Conservation (phyloP, 2,888 invertebrate genomes). For the Plagodis pulveraria region DNA sequence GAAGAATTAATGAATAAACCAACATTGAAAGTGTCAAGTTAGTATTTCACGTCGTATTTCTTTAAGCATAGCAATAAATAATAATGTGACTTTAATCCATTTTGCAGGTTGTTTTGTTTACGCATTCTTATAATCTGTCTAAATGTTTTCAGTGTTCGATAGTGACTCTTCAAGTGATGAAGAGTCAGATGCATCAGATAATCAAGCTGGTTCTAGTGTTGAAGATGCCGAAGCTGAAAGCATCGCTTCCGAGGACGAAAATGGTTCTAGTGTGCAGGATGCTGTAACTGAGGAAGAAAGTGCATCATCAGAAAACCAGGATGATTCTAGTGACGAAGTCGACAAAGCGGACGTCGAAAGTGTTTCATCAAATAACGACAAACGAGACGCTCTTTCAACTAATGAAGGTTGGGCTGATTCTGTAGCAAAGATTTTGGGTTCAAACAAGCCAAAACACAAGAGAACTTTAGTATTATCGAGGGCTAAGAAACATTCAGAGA, state of each 20-base stretch:
- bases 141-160: conserved; percentile 45
- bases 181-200: conserved; percentile 56
- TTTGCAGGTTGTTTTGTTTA: conserved; percentile 4
- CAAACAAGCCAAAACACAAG: conserved; percentile 90
- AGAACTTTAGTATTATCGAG: conserved; percentile 91
- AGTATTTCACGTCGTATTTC: conserved; percentile 17
- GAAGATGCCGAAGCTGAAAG: conserved; percentile 47
- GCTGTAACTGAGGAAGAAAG: conserved; percentile 59
- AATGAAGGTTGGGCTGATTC: conserved; percentile 94
- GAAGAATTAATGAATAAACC: conserved; percentile 63
- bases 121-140: background rate
- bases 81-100: too few species aligned
- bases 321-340: conserved; percentile 42
- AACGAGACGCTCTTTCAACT: conserved; percentile 51
- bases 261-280: conserved; percentile 33
- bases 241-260: conserved; percentile 24
- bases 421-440: conserved; percentile 90
- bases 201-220: conserved; percentile 48
- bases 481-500: conserved; percentile 89
- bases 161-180: conserved; percentile 60
- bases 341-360: conserved; percentile 48
- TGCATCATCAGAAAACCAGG: conserved; percentile 56
- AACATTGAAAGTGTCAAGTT: conserved; percentile 65
- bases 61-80: too few species aligned
- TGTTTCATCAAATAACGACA: conserved; percentile 39